Conservation (phyloP, 2,797 vertebrate species). For the Telmatherina bonti region DNA sequence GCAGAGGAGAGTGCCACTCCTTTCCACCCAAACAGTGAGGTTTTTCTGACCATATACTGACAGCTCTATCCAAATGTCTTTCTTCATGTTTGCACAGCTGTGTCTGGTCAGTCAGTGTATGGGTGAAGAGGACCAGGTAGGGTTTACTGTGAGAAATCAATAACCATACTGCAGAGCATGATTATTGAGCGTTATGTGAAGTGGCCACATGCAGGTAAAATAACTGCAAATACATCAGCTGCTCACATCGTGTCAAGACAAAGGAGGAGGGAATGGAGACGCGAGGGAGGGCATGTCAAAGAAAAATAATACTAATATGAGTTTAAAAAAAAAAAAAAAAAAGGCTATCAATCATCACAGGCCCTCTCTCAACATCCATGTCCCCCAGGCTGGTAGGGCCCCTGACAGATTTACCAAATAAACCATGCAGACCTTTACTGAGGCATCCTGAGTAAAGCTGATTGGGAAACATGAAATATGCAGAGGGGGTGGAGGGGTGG, state of each 20-base stretch:
- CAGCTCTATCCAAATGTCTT: constrained; percentile 49
- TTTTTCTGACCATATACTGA: constrained; percentile 87
- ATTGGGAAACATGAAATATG: constrained; percentile 69
- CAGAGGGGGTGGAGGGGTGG: too few species aligned
- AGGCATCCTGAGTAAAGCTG: constrained; percentile 90
- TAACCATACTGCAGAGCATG: constrained; percentile 89
- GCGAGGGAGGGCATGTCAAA: constrained; percentile 90
- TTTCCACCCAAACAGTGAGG: constrained; percentile 81
- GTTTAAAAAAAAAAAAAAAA: not conserved
- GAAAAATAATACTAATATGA: not conserved
- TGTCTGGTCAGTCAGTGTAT: constrained; percentile 85
- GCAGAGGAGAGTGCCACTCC: constrained; percentile 70
- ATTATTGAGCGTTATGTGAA: constrained; percentile 87
- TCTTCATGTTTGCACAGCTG: constrained; percentile 21
- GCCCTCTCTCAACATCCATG: constrained; percentile 94
- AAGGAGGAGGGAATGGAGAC: constrained; percentile 89
- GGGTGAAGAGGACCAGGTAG: constrained; percentile 81
- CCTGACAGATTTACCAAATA: constrained; percentile 82
- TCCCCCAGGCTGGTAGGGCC: constrained; percentile 86
- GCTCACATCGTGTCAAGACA: constrained; percentile 75
- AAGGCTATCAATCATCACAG: constrained; percentile 50
- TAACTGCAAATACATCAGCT: constrained; percentile 75
- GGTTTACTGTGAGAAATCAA: constrained; percentile 86
- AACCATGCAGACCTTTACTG: constrained; percentile 92
- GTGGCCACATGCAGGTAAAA: constrained; percentile 90